These are phyloP conservation scores for Fulica atra DNA, from an alignment of 2,113 vertebrate genomes.

Conservation along the genomic window DNA sequence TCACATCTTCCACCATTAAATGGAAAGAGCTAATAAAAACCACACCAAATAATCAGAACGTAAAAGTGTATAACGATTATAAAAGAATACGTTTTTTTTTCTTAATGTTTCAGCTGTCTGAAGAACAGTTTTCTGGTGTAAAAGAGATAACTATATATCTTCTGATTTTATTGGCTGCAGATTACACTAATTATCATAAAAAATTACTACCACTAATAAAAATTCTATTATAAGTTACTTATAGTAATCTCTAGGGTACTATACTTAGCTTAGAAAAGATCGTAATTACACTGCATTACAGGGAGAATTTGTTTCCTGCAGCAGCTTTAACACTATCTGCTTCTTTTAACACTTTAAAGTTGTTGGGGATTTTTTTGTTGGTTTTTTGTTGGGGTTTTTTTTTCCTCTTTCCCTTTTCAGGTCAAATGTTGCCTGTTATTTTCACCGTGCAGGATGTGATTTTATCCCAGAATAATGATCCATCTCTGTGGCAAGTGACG, in stretches of 20 bases:
- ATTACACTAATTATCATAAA: slow-evolving; percentile 85
- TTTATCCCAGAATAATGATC: slow-evolving; percentile 78
- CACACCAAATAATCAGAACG: slow-evolving; percentile 43
- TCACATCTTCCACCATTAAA: slow-evolving; percentile 61
- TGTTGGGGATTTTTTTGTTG: neutral
- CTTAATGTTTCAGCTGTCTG: slow-evolving; percentile 60
- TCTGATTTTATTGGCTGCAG: slow-evolving; percentile 79
- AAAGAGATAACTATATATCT: slow-evolving; percentile 82
- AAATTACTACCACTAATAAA: slow-evolving; percentile 84
- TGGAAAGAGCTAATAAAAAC: slow-evolving; percentile 62
- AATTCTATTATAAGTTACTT: slow-evolving; percentile 87
- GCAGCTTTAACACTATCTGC: slow-evolving; percentile 50
- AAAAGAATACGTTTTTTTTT: slow-evolving; percentile 64
- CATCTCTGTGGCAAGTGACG: slow-evolving; percentile 85
- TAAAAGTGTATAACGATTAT: slow-evolving; percentile 33
- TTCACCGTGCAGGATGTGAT: slow-evolving; percentile 88
- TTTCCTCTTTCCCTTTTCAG: slow-evolving; percentile 43
- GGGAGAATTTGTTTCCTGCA: slow-evolving; percentile 76
- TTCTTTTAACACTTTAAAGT: slow-evolving; percentile 68
- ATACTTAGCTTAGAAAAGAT: slow-evolving; percentile 75
- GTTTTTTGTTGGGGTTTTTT: neutral
- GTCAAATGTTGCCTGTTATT: slow-evolving; percentile 83
- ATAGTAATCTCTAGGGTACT: slow-evolving; percentile 80
- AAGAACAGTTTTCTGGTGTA: slow-evolving; percentile 73
- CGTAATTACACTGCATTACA: slow-evolving; percentile 71